Base-by-base conservation (phyloP, 2,113 vertebrate genomes). In the Onychostruthus taczanowskii region DNA sequence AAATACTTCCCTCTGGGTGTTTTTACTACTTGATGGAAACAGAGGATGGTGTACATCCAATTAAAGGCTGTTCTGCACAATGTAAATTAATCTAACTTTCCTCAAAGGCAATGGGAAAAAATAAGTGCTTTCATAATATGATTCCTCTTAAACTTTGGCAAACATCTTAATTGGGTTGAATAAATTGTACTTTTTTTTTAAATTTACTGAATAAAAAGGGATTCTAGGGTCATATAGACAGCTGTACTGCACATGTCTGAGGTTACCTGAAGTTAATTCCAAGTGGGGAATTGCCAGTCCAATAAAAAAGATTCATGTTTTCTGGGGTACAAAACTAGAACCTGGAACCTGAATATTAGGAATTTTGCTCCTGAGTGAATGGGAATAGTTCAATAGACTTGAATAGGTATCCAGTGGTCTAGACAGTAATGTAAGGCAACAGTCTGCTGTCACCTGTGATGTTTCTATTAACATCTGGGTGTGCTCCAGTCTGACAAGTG, bases 301-400 rank as follows among this genome's bases (percentile, higher is more conserved):
- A 68, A 10, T 62, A 30, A 73, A 76, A 84, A 55, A 14, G 0
- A 2, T 44, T 3, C 0, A 0, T 8, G 5, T 17, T 73, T 69
- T 49, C 24, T 2, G 0, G 9, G 4, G 3, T 66, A 46, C 2
- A 17, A 85, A 91, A 62, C 23, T 63, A 70, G 16, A 70, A 77
- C 9, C 8, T 55, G 43, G 18, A 84, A 69, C 7, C 4, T 55
- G 18, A 43, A 59, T 63, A 17, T 28, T 18, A 31, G 26, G 23
- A 79, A 44, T 23, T 55, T 64, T 43, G 3, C 20, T 81, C 5
- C 17, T 46, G 21, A n/a, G 6, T 22, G 10, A 90, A 64, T 3
- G 13, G 14, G 26, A 9, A 58, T n/a, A 84, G 9, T 41, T 79
- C 30, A 50, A 24, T 2, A 72, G 30, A 17, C 3, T 44, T 59